Evolutionary conservation across 2,113 vertebrate genomes (phyloP).

Genomic region (Smithornis capensis): DNA sequence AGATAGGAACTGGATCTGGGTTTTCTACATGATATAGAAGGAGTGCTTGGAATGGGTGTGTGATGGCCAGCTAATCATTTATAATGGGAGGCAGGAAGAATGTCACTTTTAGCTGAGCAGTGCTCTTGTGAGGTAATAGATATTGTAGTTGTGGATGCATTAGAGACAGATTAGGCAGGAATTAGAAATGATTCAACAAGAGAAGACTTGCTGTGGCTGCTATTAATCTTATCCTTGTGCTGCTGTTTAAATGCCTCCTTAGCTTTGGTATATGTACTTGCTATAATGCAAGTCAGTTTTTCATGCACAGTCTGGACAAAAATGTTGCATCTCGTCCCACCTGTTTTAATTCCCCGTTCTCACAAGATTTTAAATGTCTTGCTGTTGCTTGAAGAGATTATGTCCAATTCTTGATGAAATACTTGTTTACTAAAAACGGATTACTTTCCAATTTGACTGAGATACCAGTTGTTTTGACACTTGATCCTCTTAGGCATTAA

Average conservation of each 20-base stretch:
- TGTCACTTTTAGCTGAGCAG: background rate
- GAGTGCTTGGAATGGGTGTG: background rate
- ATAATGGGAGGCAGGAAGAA: background rate
- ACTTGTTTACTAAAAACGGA: background rate
- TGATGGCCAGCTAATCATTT: background rate
- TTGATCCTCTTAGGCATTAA: background rate
- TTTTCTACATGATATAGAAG: background rate
- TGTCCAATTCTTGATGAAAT: background rate
- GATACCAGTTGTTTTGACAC: background rate
- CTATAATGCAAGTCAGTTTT: background rate
- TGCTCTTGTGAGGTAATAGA: background rate
- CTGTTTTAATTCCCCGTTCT: background rate
- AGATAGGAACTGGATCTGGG: background rate
- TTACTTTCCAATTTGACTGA: background rate
- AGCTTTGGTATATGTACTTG: background rate
- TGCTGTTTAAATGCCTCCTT: background rate
- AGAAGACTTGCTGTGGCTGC: background rate
- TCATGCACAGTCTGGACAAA: background rate
- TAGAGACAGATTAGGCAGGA: background rate
- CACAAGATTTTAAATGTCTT: background rate
- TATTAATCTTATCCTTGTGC: background rate
- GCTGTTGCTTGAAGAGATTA: background rate
- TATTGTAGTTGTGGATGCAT: accelerated
- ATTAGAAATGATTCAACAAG: background rate
- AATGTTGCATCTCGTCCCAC: background rate